Evolutionary conservation across 2,888 invertebrate species (phyloP).

Genomic region (Sussaba pulchella): DNA sequence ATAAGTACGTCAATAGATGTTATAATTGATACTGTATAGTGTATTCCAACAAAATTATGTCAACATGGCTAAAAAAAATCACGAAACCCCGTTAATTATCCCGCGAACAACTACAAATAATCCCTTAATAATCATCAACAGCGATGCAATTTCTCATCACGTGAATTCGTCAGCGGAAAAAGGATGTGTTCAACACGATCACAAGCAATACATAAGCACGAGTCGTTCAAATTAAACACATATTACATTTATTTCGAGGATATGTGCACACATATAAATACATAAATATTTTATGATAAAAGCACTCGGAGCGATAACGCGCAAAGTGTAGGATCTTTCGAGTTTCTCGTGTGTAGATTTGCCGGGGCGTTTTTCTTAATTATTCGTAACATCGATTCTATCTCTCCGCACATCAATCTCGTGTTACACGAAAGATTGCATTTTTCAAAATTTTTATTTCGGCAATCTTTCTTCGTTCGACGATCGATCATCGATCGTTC

Average conservation of each 20-base stretch:
- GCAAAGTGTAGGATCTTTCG: slow-evolving; percentile 58
- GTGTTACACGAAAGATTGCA: slow-evolving; percentile 68
- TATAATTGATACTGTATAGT: too few species aligned
- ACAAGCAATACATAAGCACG: background rate
- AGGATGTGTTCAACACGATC: background rate
- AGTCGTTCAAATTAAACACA: slow-evolving; percentile 75
- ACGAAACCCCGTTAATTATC: too few species aligned
- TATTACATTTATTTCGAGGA: slow-evolving; percentile 82
- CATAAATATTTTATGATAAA: slow-evolving; percentile 81
- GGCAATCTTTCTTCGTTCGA: slow-evolving; percentile 32
- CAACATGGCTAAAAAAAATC: too few species aligned
- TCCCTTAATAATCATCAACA: background rate
- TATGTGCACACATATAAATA: slow-evolving; percentile 83
- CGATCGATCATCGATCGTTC: slow-evolving; percentile 63
- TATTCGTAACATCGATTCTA: slow-evolving; percentile 57
- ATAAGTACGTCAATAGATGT: too few species aligned
- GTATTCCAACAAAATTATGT: too few species aligned
- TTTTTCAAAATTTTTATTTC: slow-evolving; percentile 12
- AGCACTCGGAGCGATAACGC: slow-evolving; percentile 75
- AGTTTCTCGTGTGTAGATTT: slow-evolving; percentile 58
- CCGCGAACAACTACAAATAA: too few species aligned
- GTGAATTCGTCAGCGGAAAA: background rate
- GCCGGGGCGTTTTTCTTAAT: slow-evolving; percentile 43
- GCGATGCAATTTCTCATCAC: slow-evolving; percentile 3
- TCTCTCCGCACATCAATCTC: slow-evolving; percentile 48